Evolutionary conservation across 2,113 vertebrate genomes (phyloP).

Genomic region (Podarcis cretensis): DNA sequence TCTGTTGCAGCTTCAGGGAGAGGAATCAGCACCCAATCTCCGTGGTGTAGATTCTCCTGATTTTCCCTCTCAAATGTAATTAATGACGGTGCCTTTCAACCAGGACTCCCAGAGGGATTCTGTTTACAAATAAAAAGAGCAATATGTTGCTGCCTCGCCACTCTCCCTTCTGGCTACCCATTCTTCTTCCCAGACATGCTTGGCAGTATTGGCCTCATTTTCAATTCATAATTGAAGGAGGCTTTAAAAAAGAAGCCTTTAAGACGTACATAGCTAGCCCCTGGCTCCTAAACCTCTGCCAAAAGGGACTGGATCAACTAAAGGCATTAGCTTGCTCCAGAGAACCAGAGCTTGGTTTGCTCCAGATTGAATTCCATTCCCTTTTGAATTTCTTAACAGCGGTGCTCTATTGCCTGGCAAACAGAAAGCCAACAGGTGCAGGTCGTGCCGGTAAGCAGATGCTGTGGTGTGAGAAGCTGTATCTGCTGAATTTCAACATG

Average conservation of each 20-base stretch:
- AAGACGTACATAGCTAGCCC: constrained; percentile 13
- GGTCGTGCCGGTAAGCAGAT: not conserved
- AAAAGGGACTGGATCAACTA: not conserved
- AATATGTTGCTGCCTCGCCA: not conserved
- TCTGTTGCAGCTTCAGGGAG: constrained; percentile 15
- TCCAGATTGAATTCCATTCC: not conserved
- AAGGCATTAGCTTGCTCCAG: not conserved
- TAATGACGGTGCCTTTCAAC: constrained; percentile 43
- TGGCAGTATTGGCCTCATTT: not conserved
- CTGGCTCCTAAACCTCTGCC: not conserved
- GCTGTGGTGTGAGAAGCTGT: too few relatives aligned
- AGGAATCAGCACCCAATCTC: constrained; percentile 23
- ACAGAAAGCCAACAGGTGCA: not conserved
- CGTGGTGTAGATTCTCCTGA: constrained; percentile 25
- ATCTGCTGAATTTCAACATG: not conserved
- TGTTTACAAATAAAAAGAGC: constrained; percentile 36
- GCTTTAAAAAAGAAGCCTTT: constrained; percentile 22
- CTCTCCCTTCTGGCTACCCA: constrained; percentile 19
- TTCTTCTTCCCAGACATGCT: constrained; percentile 37
- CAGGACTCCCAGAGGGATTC: constrained; percentile 27
- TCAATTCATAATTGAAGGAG: constrained; percentile 4
- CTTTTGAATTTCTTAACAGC: not conserved
- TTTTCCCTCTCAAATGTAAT: constrained; percentile 35
- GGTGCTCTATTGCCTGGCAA: not conserved
- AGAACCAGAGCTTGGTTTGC: not conserved